Percentiles rank a stretch among this genome's conserved stretches.
These are phyloP conservation scores for Philhelius pedissequus DNA, from an alignment of 2,888 invertebrate species.

Conservation along the genomic window DNA sequence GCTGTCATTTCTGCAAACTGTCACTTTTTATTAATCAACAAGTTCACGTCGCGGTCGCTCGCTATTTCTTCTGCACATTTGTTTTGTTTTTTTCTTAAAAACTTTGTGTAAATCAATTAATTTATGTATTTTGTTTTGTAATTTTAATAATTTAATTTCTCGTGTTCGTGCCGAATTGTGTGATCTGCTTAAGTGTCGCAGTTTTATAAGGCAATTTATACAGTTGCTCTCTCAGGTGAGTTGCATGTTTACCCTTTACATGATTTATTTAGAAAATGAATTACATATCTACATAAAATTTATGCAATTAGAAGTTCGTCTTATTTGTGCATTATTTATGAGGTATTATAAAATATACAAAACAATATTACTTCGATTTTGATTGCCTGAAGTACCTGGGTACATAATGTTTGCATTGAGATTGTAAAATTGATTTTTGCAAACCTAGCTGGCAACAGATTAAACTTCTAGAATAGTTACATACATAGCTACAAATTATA, in stretches of 20 bases:
- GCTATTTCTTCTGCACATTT: constrained; percentile 13
- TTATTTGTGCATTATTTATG: not conserved
- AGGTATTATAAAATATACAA: not conserved
- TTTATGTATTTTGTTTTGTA: constrained; percentile 1
- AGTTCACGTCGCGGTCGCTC: constrained; percentile 47
- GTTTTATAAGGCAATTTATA: constrained; percentile 2
- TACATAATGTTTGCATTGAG: no score
- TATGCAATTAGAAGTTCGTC: no score
- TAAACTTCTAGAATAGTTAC: not conserved
- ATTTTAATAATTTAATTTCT: not conserved
- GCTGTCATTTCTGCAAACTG: constrained; percentile 47
- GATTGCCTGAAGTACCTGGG: not conserved
- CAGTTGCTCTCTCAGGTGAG: constrained; percentile 40
- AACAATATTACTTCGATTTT: not conserved
- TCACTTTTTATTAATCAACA: constrained; percentile 65
- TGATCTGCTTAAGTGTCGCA: constrained; percentile 5
- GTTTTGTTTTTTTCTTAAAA: constrained; percentile 48
- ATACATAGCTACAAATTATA: no score
- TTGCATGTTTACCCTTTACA: constrained; percentile 17
- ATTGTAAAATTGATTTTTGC: constrained; percentile 3
- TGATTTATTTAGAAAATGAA: not conserved
- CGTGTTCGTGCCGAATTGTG: not conserved
- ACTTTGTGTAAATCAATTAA: constrained; percentile 24
- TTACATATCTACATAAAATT: not conserved
- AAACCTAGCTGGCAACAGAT: not conserved